These are phyloP conservation scores for Sarotherodon lohbergeri DNA, from an alignment of 2,113 vertebrate species.

Conservation along the genomic window DNA sequence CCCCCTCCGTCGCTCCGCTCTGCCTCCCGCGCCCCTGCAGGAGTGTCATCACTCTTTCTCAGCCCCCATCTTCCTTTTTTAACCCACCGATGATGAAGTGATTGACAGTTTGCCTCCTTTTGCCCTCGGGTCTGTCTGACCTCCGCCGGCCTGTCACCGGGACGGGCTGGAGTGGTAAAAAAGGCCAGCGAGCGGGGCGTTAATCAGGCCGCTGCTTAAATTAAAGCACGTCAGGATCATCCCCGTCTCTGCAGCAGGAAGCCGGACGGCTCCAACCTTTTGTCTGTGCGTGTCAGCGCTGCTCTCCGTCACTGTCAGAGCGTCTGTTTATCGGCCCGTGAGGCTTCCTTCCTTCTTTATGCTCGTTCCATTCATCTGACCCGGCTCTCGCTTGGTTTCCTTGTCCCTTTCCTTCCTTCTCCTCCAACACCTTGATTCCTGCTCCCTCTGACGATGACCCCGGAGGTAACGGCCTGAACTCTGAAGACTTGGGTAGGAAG, in stretches of 20 bases:
- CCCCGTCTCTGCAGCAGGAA: background rate
- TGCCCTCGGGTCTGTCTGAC: background rate
- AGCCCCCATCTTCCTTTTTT: background rate
- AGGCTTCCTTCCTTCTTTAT: background rate
- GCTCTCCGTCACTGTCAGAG: background rate
- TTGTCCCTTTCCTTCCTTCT: background rate
- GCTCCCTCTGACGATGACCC: background rate
- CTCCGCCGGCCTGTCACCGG: background rate
- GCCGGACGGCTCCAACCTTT: background rate
- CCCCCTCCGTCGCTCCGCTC: background rate
- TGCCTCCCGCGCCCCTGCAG: background rate
- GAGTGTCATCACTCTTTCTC: background rate
- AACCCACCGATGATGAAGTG: background rate
- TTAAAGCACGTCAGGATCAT: background rate
- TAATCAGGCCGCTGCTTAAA: slow-evolving; percentile 31
- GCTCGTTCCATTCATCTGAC: background rate
- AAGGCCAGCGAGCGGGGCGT: background rate
- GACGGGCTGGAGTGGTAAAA: background rate
- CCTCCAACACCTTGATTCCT: background rate
- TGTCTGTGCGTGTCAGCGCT: slow-evolving; percentile 2
- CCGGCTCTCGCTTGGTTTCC: background rate
- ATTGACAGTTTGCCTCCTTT: background rate
- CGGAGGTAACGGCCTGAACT: background rate
- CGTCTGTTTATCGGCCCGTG: background rate
- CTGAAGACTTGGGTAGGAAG: background rate